Conservation (phyloP, 2,888 invertebrate species). For the Acronicta psi region DNA sequence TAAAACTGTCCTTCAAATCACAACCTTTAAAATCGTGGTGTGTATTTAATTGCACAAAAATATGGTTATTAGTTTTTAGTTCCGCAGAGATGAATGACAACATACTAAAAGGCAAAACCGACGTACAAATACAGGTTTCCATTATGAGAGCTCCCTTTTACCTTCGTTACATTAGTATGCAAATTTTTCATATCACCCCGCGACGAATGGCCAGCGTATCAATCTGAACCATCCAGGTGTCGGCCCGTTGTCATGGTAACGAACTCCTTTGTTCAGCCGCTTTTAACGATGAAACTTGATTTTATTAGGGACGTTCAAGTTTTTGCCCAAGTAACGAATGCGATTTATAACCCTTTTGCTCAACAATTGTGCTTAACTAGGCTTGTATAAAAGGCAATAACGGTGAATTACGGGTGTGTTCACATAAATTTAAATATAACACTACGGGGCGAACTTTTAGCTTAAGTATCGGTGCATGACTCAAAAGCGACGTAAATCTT, state of each 20-base stretch:
- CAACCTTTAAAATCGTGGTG: too few species aligned
- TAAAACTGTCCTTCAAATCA: too few species aligned
- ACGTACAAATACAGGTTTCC: constrained; percentile 61
- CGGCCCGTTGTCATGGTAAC: constrained; percentile 71
- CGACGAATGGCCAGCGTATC: constrained; percentile 67
- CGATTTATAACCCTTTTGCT: constrained; percentile 52
- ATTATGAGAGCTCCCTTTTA: constrained; percentile 65
- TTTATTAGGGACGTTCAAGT: constrained; percentile 49
- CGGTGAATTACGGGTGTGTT: constrained; percentile 3
- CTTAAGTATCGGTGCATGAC: too few species aligned
- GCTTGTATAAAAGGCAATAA: constrained; percentile 15
- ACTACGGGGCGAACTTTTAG: not conserved
- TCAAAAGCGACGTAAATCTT: too few species aligned
- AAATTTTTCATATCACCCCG: constrained; percentile 77
- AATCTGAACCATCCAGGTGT: constrained; percentile 76
- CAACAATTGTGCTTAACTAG: constrained; percentile 49
- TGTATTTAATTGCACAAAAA: too few species aligned
- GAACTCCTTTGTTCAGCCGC: constrained; percentile 60
- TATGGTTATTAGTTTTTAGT: too few species aligned
- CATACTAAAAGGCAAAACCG: constrained; percentile 9
- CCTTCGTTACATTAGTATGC: constrained; percentile 77
- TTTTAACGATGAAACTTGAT: constrained; percentile 55
- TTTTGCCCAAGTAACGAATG: constrained; percentile 49
- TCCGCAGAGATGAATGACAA: not conserved
- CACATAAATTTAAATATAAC: constrained; percentile 36